Evolutionary conservation across 2,113 vertebrate species (phyloP).

Genomic region (Aleadryas rufinucha): DNA sequence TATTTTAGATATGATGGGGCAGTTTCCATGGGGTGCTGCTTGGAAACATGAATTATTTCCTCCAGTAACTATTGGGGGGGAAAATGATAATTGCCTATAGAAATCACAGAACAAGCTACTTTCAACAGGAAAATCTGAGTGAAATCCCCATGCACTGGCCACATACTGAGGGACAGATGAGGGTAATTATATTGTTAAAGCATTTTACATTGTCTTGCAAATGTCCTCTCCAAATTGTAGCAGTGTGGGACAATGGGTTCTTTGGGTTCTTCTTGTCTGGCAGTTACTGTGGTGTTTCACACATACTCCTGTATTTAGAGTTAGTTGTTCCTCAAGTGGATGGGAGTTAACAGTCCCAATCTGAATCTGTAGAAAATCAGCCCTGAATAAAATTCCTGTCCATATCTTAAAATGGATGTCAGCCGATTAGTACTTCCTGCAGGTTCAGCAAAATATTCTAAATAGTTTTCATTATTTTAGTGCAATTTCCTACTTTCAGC

Average conservation of each 20-base stretch:
- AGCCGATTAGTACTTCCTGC: not conserved
- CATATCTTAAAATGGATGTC: not conserved
- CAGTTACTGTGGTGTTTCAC: not conserved
- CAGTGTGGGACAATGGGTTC: not conserved
- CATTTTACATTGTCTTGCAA: conserved; percentile 7
- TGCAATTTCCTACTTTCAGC: not conserved
- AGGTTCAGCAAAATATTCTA: not conserved
- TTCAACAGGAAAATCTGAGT: not conserved
- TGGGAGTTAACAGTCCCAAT: not conserved
- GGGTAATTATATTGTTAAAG: not conserved
- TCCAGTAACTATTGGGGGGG: not conserved
- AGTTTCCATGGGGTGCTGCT: not conserved
- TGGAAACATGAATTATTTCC: not conserved
- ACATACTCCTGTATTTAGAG: not conserved
- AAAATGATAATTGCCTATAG: not conserved
- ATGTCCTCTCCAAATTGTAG: not conserved
- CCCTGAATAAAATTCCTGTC: not conserved
- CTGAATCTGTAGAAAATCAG: not conserved
- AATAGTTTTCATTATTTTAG: not conserved
- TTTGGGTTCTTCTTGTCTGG: not conserved
- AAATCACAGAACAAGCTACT: not conserved
- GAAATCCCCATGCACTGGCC: not conserved
- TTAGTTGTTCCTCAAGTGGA: not conserved
- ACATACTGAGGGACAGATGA: not conserved
- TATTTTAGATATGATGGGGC: not conserved